A percentile compares a stretch with the other conserved stretches of the same genome.
These are phyloP conservation scores for Pogonomyrmex barbatus DNA, from an alignment of 1,140 invertebrate species.

Conservation along the genomic window DNA sequence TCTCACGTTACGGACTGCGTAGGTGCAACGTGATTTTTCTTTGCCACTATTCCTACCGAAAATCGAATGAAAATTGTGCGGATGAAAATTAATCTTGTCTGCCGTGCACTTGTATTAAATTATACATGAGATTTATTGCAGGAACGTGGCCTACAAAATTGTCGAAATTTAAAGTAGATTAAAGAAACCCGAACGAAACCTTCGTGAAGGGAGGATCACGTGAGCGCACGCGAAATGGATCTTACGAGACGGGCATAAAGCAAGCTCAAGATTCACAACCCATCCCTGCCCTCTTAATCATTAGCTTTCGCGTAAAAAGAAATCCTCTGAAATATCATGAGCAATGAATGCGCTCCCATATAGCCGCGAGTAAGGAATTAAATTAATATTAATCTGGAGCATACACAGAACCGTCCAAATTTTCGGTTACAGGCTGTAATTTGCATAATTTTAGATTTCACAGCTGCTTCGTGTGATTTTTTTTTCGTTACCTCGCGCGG, in stretches of 20 bases:
- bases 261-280: constrained; percentile 49
- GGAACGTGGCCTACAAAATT: background rate
- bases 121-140: constrained; percentile 44
- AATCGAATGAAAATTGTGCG: background rate
- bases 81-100: background rate
- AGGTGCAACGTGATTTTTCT: background rate
- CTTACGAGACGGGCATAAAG: constrained; percentile 49
- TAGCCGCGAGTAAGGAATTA: constrained; percentile 83
- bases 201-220: constrained; percentile 34
- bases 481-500: constrained; percentile 33
- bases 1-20: constrained; percentile 23
- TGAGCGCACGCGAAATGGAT: constrained; percentile 16
- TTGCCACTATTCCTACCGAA: background rate
- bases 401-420: constrained; percentile 77
- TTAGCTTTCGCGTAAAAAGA: constrained; percentile 77
- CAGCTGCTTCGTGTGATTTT: constrained; percentile 60
- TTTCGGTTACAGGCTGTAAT: constrained; percentile 76
- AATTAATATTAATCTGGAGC: constrained; percentile 84
- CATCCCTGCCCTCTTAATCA: constrained; percentile 77
- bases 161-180: constrained; percentile 6
- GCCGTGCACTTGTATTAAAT: background rate
- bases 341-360: constrained; percentile 63
- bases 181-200: constrained; percentile 28
- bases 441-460: constrained; percentile 82
- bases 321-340: constrained; percentile 50